Conservation (phyloP, 2,113 vertebrate genomes). For the Procavia capensis region DNA sequence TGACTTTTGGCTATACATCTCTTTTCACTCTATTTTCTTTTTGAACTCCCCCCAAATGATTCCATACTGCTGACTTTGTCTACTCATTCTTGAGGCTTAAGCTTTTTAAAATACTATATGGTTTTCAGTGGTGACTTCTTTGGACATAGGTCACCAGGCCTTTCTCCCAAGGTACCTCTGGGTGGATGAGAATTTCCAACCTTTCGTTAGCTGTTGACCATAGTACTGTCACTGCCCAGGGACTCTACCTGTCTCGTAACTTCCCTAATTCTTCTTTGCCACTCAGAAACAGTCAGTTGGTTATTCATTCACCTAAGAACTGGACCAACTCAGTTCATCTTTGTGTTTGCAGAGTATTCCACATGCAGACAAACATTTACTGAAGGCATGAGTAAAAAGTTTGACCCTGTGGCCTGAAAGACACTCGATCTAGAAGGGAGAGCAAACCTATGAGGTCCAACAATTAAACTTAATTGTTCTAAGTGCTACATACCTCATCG, state of each 20-base stretch:
- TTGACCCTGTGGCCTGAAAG: constrained; percentile 1
- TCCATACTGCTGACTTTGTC: constrained; percentile 21
- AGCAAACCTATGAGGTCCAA: no score
- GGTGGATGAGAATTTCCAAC: background rate
- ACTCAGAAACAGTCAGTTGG: background rate
- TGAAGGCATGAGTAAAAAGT: background rate
- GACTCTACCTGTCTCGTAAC: no score
- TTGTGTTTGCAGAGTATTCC: background rate
- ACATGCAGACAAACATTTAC: constrained; percentile 9
- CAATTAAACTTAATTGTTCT: no score
- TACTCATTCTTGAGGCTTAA: constrained; percentile 16
- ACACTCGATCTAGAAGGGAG: background rate
- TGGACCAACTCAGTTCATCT: background rate
- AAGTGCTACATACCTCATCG: no score
- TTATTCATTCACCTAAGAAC: background rate
- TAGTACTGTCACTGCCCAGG: background rate
- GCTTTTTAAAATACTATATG: background rate
- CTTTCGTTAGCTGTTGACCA: background rate
- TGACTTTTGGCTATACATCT: background rate
- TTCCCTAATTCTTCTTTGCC: background rate
- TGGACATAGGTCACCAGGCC: background rate
- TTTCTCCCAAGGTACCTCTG: background rate
- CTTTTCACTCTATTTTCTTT: constrained; percentile 50
- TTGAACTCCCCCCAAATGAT: constrained; percentile 12
- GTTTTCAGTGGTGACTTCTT: background rate